A percentile compares a stretch with the other conserved stretches of the same genome.
Evolutionary conservation across 2,888 invertebrate genomes (phyloP).

Genomic region (Drosophila falleni): DNA sequence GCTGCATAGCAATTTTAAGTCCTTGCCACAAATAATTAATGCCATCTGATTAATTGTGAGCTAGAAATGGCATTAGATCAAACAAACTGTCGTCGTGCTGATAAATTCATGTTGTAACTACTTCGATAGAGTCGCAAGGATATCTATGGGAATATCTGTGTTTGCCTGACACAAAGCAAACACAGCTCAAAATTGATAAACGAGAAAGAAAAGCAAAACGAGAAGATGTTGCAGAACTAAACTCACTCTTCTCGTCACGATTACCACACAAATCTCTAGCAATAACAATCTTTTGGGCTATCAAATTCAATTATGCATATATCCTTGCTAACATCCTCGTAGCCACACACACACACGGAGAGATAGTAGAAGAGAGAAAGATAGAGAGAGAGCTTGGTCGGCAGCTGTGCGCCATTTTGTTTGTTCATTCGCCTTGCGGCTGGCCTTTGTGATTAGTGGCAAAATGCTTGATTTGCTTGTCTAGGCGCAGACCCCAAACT

Average conservation of each 20-base stretch:
- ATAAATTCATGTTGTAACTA: constrained; percentile 47
- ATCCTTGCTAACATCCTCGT: constrained; percentile 40
- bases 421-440: constrained; percentile 59
- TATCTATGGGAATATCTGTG: constrained; percentile 41
- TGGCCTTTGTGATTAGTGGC: constrained; percentile 67
- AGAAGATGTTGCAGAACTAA: constrained; percentile 30
- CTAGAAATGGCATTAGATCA: constrained; percentile 39
- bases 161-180: constrained; percentile 50
- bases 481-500: constrained; percentile 23
- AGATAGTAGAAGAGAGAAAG: neutral
- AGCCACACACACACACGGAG: constrained; percentile 5
- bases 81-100: constrained; percentile 64
- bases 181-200: constrained; percentile 47
- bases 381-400: constrained; percentile 6
- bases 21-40: constrained; percentile 55
- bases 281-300: constrained; percentile 76
- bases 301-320: constrained; percentile 81
- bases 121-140: constrained; percentile 10
- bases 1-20: constrained; percentile 9
- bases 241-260: constrained; percentile 35
- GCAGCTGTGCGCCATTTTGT: constrained; percentile 57
- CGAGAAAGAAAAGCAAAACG: neutral
- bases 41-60: constrained; percentile 56
- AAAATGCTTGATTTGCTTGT: constrained; percentile 64
- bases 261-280: constrained; percentile 66